Evolutionary conservation across 1,140 invertebrate genomes (phyloP), one percentile per base, ranked within the genome.

Genomic region (Druon quercuslanigerum): DNA sequence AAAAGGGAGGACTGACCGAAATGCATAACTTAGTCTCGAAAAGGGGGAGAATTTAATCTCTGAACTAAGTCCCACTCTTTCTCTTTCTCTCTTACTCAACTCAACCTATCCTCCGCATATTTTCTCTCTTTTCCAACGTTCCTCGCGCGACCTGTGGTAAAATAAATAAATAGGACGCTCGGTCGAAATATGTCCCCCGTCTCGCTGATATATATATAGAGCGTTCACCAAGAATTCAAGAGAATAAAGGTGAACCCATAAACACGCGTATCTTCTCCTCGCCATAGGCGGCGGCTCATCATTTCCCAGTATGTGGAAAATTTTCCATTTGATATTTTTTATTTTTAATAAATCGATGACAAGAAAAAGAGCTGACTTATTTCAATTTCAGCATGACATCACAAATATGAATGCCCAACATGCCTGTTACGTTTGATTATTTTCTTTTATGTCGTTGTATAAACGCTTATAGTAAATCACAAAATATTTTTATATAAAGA

Each of bases 11-110:
- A 74, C 71, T 77, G 80, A 60, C 78, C 82, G 76, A 80, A 80
- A 83, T 83, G 77, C 82, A 83, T 82, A 83, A 83, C 78, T 83
- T 80, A 82, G 74, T 70, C 74, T 70, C 50, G 19, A 50, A 66
- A 40, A 75, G 78, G 74, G 78, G 50, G 14, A n/a, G 80, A 83
- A 83, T 82, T 80, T 84, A 82, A 84, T 82, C 82, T 80, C 66
- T 14, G 33, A 79, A 80, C 77, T 80, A 79, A 82, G 79, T 79
- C 80, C 80, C 79, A 60, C 33, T 57, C 73, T 84, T 79, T 79
- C 80, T 83, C 79, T 51, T 33, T 56, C 71, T 20, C 14, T 16
- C 60, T 79, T 72, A 56, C 73, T 79, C 73, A 16, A 50, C 56
- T 70, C 57, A 71, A 75, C 72, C 77, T 74, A 79, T 79, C 79